Evolutionary conservation across 2,888 invertebrate species (phyloP).

Genomic region (Pinctada fucata): DNA sequence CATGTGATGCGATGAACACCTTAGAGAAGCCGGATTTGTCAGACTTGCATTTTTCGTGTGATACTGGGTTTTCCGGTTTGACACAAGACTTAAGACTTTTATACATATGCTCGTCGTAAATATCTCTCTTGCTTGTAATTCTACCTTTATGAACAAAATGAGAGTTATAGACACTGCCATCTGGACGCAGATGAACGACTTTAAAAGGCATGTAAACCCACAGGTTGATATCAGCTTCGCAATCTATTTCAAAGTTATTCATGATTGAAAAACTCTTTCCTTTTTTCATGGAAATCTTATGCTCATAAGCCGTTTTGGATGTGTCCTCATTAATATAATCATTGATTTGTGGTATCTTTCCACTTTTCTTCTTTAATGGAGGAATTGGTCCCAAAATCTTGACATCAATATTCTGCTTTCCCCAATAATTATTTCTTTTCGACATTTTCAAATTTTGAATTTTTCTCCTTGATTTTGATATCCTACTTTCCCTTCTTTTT

Average conservation of each 20-base stretch:
- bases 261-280: constrained; percentile 21
- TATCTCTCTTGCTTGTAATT: constrained; percentile 39
- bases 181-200: constrained; percentile 47
- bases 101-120: constrained; percentile 47
- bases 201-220: constrained; percentile 56
- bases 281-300: background rate
- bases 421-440: too few relatives aligned
- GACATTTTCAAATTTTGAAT: too few relatives aligned
- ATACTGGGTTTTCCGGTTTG: constrained; percentile 8
- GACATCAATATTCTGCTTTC: too few relatives aligned
- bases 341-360: background rate
- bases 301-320: too few relatives aligned
- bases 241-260: constrained; percentile 51
- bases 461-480: too few relatives aligned
- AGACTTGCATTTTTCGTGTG: background rate
- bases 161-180: constrained; percentile 43
- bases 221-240: constrained; percentile 44
- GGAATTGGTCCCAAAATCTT: too few relatives aligned
- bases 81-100: constrained; percentile 31
- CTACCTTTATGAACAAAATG: constrained; percentile 45
- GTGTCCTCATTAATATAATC: background rate
- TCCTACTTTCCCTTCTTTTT: too few relatives aligned
- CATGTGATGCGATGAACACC: constrained; percentile 48
- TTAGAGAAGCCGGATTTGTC: constrained; percentile 37
- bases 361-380: too few relatives aligned